Evolutionary conservation across 2,888 invertebrate species (phyloP), one percentile per base, ranked within the genome.

Genomic region (Ferdinandea cuprea): DNA sequence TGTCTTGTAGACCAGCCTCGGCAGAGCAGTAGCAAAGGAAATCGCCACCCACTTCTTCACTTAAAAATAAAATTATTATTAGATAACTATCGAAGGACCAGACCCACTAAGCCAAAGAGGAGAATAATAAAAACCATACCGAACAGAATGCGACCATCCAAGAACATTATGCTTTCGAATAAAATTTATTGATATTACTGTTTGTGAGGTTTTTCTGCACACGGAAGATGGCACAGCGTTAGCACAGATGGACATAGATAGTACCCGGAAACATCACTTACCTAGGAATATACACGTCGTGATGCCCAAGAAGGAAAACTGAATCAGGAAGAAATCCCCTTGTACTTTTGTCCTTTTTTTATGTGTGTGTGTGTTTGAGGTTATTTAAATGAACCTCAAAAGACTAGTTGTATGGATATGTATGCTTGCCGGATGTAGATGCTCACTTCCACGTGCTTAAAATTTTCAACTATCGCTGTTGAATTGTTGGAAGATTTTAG

Each of bases 121-220:
- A 48, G 77, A 72, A 72, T 78, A 78, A 72, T 78, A 73, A 83
- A 73, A 83, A 54, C 78, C 78, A 83, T 81, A 59, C 66, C 48
- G 66, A 83, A 44, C 83, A 83, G 72, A 83, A 78, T 72, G 83
- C 72, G 59, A 83, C 83, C 77, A 68, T 83, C 83, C 72, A 73
- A 59, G 83, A 78, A 83, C 83, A 83, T 78, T 83, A 83, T 83
- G 78, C 78, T 83, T 73, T 83, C 83, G 72, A 83, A 83, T 83
- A 73, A 83, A 83, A 83, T 83, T 83, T 83, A 83, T 83, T 83
- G 83, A 83, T 83, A 83, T 83, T 78, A 78, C 83, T 83, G 78
- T 83, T 83, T 72, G 77, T 83, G 83, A 77, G 83, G 56, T 69
- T 65, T 58, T 50, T 52, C 37, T 9, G 19, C 37, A 54, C 63